Conservation (phyloP, 1,140 invertebrate genomes). For the Mactra quadrangularis region DNA sequence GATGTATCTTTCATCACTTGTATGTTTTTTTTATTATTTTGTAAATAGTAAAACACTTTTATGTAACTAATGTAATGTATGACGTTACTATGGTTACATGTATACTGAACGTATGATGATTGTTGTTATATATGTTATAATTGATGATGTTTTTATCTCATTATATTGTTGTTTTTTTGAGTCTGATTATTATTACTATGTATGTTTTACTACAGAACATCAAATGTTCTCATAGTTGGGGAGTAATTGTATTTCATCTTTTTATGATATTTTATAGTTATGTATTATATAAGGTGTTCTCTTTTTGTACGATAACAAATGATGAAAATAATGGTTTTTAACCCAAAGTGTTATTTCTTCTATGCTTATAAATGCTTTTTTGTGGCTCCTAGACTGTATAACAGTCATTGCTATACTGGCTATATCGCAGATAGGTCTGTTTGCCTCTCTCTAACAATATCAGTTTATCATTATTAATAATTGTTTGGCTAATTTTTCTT, state of each 20-base stretch:
- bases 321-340: conserved; percentile 41
- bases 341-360: conserved; percentile 45
- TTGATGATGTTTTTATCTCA: conserved; percentile 1
- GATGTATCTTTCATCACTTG: neutral
- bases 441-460: neutral
- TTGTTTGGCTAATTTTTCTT: neutral
- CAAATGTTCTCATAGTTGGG: conserved; percentile 20
- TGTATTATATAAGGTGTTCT: conserved; percentile 29
- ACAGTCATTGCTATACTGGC: conserved; percentile 34
- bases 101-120: conserved; percentile 29
- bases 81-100: conserved; percentile 31
- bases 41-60: conserved; percentile 23
- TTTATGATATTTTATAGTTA: conserved; percentile 47
- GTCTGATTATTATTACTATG: conserved; percentile 38
- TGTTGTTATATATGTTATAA: conserved; percentile 7
- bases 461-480: neutral
- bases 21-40: neutral
- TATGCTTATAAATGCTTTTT: conserved; percentile 14
- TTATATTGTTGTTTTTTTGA: conserved; percentile 50
- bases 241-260: conserved; percentile 38
- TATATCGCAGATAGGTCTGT: conserved; percentile 6
- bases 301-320: conserved; percentile 44
- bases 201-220: conserved; percentile 26
- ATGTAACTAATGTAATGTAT: conserved; percentile 36
- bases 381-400: conserved; percentile 32